A percentile compares a stretch with the other conserved stretches of the same genome.
These are phyloP conservation scores for Axinella damicornis DNA, from an alignment of 37 sponge, comb jelly and placozoan species.

Conservation along the genomic window DNA sequence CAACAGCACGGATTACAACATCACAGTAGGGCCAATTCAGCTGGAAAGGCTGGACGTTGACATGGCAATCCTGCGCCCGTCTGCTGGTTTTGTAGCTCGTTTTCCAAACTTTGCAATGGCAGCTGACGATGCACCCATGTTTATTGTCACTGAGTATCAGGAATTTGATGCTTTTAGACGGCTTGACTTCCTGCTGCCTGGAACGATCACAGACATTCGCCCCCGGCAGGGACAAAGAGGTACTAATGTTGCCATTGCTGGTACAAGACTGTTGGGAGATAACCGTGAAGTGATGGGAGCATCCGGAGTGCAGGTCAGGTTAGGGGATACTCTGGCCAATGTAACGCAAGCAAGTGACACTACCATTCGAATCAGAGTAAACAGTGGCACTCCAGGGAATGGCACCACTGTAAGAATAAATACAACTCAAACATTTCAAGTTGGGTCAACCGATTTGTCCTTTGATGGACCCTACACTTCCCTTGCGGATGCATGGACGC, in stretches of 20 bases:
- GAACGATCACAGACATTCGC: constrained; percentile 27
- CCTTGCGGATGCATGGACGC: constrained; percentile 42
- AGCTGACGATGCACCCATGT: background rate
- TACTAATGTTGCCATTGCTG: constrained; percentile 65
- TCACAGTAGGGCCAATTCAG: constrained; percentile 40
- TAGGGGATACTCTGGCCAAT: constrained; percentile 36
- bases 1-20: constrained; percentile 49
- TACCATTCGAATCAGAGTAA: constrained; percentile 17
- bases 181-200: background rate
- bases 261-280: constrained; percentile 43
- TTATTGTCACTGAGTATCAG: constrained; percentile 54
- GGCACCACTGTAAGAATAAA: constrained; percentile 15
- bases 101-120: constrained; percentile 24
- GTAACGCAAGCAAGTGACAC: background rate
- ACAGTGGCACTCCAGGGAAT: constrained; percentile 21
- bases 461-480: constrained; percentile 54
- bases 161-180: background rate
- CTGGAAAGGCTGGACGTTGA: background rate
- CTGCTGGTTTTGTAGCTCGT: background rate
- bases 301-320: constrained; percentile 4
- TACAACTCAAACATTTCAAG: constrained; percentile 50
- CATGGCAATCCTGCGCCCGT: background rate
- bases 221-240: constrained; percentile 76
- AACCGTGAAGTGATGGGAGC: background rate
- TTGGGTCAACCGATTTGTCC: background rate